Base-by-base conservation (phyloP, 2,888 invertebrate genomes). In the Rhimphoctona megacephalus region DNA sequence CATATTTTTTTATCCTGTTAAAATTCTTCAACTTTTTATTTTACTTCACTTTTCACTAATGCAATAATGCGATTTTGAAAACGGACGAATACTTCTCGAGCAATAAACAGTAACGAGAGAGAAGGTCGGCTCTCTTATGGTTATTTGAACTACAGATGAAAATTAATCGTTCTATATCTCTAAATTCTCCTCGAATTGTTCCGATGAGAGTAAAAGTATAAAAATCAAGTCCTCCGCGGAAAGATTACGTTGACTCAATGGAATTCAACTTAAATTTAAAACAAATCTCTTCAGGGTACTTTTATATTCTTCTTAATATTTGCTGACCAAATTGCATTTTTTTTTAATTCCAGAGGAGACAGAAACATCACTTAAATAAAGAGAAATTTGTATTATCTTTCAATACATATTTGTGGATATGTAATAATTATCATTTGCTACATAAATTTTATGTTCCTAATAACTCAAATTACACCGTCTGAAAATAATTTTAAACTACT, bases 161-260 rank as follows among this genome's bases (percentile, higher is more conserved):
- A 77, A 77, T 66, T 73, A 81, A 81, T 85, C 72, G 72, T 36
- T n/a, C 22, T 22, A 22, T 25, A 43, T 64, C 76, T 76, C 43
- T 14, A 61, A 70, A 72, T 72, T 70, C 33, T 70, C 33, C 22
- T 85, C 81, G 81, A 85, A 77, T 74, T 30, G 69, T 85, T 85
- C 74, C 69, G 78, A 69, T 57, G 33, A 79, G 57, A 79, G 7
- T 36, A 46, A 52, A 57, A 43, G 9, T 36, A 57, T 19, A 39
- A 54, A 66, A 43, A 17, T 33, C 11, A 22, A 66, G 22, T 66
- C 19, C 22, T 36, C 66, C n/a, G n/a, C 39, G 66, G 1, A 7
- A 43, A 49, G 66, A 66, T 77, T 49, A 49, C 11, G 64, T 67
- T 72, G 77, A 43, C 73, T 78, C 78, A 61, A 78, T 78, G 64